Evolutionary conservation across 30 jellyfish, hydroid and myxozoan genomes (phyloP).

Genomic region (Turritopsis dohrnii): DNA sequence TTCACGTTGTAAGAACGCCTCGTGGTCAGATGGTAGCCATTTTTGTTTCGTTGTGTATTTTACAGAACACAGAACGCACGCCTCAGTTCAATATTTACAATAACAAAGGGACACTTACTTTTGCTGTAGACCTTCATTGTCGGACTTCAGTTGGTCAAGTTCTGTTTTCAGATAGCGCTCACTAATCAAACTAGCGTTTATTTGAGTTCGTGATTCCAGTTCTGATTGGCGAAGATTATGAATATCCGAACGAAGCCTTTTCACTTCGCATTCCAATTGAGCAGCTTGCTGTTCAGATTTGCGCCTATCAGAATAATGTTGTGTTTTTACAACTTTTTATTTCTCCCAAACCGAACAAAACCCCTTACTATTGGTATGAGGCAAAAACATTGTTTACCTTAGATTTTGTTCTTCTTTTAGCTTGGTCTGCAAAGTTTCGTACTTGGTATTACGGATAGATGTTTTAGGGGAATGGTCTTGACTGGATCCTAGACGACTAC

Average conservation of each 20-base stretch:
- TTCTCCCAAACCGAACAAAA: too few relatives aligned
- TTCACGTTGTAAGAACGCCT: too few relatives aligned
- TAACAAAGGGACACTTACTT: constrained; percentile 47
- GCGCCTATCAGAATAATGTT: constrained; percentile 65
- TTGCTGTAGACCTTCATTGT: constrained; percentile 69
- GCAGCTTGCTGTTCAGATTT: constrained; percentile 69
- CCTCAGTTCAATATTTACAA: too few relatives aligned
- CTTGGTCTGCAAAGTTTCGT: constrained; percentile 20
- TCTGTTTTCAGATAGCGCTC: constrained; percentile 90
- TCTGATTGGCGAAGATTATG: constrained; percentile 82
- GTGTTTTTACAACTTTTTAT: neutral
- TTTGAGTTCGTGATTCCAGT: constrained; percentile 73
- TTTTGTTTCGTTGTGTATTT: too few relatives aligned
- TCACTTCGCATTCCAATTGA: constrained; percentile 85
- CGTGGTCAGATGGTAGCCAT: too few relatives aligned
- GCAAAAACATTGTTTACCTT: neutral
- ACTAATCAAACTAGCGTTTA: constrained; percentile 52
- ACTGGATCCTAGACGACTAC: constrained; percentile 58
- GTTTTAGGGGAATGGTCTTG: constrained; percentile 84
- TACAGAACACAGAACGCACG: too few relatives aligned
- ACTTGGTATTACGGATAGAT: neutral
- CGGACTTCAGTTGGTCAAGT: constrained; percentile 71
- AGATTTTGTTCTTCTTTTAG: constrained; percentile 39
- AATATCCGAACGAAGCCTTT: constrained; percentile 63
- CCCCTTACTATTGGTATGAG: too few relatives aligned